phyloP scores from a whole-genome alignment of 2,888 invertebrate species.

The Lasioglossum vierecki region DNA sequence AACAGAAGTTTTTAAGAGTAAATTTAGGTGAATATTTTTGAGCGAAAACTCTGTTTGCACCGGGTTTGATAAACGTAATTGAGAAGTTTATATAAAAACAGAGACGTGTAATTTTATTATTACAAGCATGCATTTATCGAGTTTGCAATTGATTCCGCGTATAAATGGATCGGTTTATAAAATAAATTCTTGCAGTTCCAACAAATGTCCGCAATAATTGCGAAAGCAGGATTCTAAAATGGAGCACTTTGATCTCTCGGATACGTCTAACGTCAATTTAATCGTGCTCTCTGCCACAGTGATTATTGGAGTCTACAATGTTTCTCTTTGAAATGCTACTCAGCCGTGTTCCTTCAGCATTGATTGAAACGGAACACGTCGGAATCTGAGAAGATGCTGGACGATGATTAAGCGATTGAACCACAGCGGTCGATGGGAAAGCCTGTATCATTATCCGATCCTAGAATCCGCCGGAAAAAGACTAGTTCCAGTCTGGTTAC shows the following conservation, averaged over 20 bases:
- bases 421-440: slow-evolving; percentile 19
- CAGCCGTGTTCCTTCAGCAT: background rate
- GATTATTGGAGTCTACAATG: background rate
- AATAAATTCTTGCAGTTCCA: background rate
- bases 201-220: background rate
- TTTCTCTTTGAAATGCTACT: background rate
- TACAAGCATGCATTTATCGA: background rate
- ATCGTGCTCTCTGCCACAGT: background rate
- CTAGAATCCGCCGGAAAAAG: slow-evolving; percentile 33
- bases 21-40: background rate
- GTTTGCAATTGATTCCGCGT: background rate
- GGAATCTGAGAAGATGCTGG: slow-evolving; percentile 11
- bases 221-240: background rate
- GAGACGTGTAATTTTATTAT: background rate
- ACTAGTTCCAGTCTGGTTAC: slow-evolving; percentile 36
- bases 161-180: background rate
- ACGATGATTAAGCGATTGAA: slow-evolving; percentile 54
- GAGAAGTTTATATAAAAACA: background rate
- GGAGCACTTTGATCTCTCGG: background rate
- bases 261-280: background rate
- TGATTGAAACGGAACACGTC: slow-evolving; percentile 5
- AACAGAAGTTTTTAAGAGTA: background rate
- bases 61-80: background rate
- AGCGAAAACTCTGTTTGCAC: background rate
- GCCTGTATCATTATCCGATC: slow-evolving; percentile 34